These are phyloP conservation scores for Drosophila baimaii DNA, from an alignment of 1,140 invertebrate genomes.

Conservation along the genomic window DNA sequence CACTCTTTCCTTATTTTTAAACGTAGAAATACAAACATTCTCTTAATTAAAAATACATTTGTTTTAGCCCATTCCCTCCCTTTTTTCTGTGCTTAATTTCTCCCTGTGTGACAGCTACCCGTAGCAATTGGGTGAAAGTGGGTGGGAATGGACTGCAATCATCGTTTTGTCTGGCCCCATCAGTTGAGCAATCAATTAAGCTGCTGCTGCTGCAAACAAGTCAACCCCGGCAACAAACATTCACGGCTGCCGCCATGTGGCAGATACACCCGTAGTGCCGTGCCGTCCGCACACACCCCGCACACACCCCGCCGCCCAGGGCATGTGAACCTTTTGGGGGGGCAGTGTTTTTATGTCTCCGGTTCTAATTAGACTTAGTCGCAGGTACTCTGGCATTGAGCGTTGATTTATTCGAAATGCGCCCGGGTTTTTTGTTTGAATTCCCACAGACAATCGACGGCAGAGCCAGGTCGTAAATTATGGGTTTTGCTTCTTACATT, in stretches of 20 bases:
- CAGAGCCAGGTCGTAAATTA: constrained; percentile 7
- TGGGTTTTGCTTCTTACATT: constrained; percentile 19
- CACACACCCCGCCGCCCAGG: constrained; percentile 1
- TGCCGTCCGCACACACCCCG: constrained; percentile 4
- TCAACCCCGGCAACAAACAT: constrained; percentile 57
- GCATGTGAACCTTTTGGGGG: constrained; percentile 31
- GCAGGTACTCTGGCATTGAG: constrained; percentile 72
- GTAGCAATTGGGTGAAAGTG: constrained; percentile 46
- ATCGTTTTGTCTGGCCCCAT: constrained; percentile 62
- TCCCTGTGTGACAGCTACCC: background rate
- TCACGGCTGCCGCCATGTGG: constrained; percentile 31
- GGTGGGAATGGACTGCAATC: constrained; percentile 53
- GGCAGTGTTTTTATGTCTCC: constrained; percentile 76
- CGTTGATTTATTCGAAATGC: constrained; percentile 75
- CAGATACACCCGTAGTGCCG: constrained; percentile 8
- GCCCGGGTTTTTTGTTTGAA: constrained; percentile 47
- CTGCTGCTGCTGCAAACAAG: constrained; percentile 64
- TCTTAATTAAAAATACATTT: background rate
- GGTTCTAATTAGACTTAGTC: constrained; percentile 78
- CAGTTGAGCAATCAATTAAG: constrained; percentile 77
- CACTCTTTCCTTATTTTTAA: no score
- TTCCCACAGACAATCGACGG: constrained; percentile 66
- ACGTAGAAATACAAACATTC: background rate
- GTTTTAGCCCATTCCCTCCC: background rate
- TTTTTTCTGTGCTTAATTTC: background rate